Base-by-base conservation (phyloP, 64 coral and sea anemone species). In the Porites lutea region DNA sequence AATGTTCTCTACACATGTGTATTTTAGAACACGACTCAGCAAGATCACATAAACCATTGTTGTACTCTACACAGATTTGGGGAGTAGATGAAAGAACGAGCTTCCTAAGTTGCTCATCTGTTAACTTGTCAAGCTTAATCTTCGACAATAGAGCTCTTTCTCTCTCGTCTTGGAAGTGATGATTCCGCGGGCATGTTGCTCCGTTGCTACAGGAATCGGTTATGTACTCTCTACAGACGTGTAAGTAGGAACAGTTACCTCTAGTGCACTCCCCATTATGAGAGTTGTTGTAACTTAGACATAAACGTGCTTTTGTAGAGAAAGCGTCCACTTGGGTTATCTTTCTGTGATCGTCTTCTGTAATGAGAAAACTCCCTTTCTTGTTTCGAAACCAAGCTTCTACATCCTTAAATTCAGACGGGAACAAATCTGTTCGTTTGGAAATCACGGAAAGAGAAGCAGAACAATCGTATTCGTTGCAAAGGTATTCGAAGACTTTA, bases 201-300 rank as follows among this genome's bases (percentile, higher is more conserved):
- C 94, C 90, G 14, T 23, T 20, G 37, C 85, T 83, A 4, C 82
- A 77, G 16, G 78, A 86, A 59, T 83, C 71, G 1, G 94, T 64
- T 8, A 96, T 71, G 52, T 85, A 88, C 4, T 87, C 86, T n/a
- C 67, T 80, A 50, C 94, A 96, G 22, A 96, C 51, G 57, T 96
- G 94, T 23, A 96, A 77, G 59, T 77, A 96, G 5, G 43, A 12
- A 60, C 94, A 96, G 6, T 84, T 49, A 44, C 52, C 51, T 13
- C 59, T 88, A 5, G 69, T 63, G 59, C 94, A 96, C 2, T 6
- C 59, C 3, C 68, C 60, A 27, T 55, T 37, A 20, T 48, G 19
- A 15, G 19, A 51, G 78, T 44, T 52, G 6, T 77, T 78, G 79
- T 91, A 83, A 44, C 77, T 48, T 23, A 92, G 92, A 83, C 94